These are phyloP conservation scores for Drosophila subsilvestris DNA, from an alignment of 2,888 invertebrate genomes.

Conservation along the genomic window DNA sequence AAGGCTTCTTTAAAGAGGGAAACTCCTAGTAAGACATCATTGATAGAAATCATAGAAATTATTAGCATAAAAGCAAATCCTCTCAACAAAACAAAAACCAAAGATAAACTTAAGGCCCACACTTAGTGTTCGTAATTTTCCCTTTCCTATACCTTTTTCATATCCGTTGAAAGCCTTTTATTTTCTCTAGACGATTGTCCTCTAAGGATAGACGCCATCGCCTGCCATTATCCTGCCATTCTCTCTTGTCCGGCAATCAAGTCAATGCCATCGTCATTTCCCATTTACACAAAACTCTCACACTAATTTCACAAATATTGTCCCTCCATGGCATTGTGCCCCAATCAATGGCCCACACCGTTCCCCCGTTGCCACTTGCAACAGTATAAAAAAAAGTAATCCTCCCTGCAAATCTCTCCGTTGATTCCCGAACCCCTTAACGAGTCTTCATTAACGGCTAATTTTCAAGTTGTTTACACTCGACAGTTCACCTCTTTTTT, in stretches of 20 bases:
- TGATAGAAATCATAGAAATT: background rate
- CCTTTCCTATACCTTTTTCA: too few relatives aligned
- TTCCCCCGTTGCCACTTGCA: constrained; percentile 40
- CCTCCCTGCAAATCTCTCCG: constrained; percentile 12
- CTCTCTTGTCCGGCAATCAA: constrained; percentile 27
- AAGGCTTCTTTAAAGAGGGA: background rate
- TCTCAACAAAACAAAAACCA: background rate
- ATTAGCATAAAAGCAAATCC: background rate
- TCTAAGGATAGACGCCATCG: constrained; percentile 4
- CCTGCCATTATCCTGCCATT: background rate
- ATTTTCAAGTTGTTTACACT: constrained; percentile 79
- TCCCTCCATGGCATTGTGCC: constrained; percentile 41
- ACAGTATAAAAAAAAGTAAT: constrained; percentile 6
- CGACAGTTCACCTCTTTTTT: constrained; percentile 55
- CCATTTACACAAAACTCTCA: constrained; percentile 28
- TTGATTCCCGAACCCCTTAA: constrained; percentile 42
- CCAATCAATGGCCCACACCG: constrained; percentile 58
- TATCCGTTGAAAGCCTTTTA: background rate
- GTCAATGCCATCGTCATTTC: constrained; percentile 32
- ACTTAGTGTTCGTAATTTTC: too few relatives aligned
- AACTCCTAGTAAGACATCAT: background rate
- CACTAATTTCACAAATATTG: constrained; percentile 74
- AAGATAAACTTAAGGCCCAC: background rate
- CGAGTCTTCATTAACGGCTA: constrained; percentile 76
- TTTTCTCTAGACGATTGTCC: constrained; percentile 17